These are phyloP conservation scores for Nasonia giraulti DNA, from an alignment of 1,140 invertebrate genomes.

Conservation along the genomic window DNA sequence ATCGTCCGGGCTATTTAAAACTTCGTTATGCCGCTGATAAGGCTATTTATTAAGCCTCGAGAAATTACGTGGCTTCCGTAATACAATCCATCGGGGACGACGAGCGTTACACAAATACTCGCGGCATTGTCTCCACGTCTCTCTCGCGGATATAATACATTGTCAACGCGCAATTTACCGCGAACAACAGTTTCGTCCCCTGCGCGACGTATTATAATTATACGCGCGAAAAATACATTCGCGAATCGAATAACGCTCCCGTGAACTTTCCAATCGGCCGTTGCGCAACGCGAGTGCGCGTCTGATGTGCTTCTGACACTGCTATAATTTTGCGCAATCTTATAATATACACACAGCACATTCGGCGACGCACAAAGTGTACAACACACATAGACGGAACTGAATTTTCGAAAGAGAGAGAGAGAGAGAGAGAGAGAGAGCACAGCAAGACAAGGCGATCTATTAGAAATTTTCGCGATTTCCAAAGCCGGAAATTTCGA, in stretches of 20 bases:
- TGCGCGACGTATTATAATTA: no score
- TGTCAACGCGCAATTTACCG: no score
- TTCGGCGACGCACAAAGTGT: not conserved
- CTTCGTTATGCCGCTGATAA: not conserved
- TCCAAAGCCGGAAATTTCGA: slow-evolving; percentile 24
- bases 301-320: not conserved
- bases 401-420: not conserved
- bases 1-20: not conserved
- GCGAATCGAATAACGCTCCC: not conserved
- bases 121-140: no score
- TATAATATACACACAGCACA: not conserved
- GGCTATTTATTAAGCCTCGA: not conserved
- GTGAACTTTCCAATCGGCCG: not conserved
- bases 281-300: not conserved
- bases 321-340: not conserved
- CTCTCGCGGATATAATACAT: no score
- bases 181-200: no score
- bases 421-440: not conserved
- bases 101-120: no score
- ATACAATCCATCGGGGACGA: not conserved
- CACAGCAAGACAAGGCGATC: not conserved
- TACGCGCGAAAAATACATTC: no score
- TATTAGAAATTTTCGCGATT: not conserved
- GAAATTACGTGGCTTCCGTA: not conserved
- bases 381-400: not conserved